Conservation (phyloP, 2,797 vertebrate species). For the Myripristis murdjan region DNA sequence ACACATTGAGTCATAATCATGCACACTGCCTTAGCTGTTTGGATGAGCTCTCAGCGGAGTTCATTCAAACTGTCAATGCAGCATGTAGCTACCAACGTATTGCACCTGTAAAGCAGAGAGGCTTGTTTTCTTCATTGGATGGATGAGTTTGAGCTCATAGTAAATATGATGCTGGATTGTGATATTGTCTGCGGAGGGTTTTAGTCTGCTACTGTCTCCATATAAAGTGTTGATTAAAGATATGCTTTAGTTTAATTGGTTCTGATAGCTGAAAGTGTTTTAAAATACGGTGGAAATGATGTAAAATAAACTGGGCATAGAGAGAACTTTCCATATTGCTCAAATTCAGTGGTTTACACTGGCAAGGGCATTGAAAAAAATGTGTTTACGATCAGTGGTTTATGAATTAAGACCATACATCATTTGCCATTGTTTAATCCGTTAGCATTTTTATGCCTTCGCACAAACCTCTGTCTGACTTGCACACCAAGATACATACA, state of each 20-base stretch:
- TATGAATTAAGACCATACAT: conserved; percentile 49
- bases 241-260: conserved; percentile 34
- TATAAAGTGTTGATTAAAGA: conserved; percentile 31
- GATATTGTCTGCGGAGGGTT: conserved; percentile 21
- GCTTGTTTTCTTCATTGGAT: conserved; percentile 36
- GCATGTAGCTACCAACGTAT: conserved; percentile 66
- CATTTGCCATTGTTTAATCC: conserved; percentile 51
- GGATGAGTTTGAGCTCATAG: conserved; percentile 27
- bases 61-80: conserved; percentile 67
- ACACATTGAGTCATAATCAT: conserved; percentile 77
- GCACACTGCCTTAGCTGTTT: conserved; percentile 90
- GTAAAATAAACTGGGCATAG: conserved; percentile 7
- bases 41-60: conserved; percentile 56
- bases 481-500: conserved; percentile 53
- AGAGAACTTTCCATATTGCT: conserved; percentile 34
- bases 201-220: conserved; percentile 31
- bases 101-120: conserved; percentile 41
- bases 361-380: conserved; percentile 55
- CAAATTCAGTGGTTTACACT: conserved; percentile 57
- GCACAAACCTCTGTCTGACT: conserved; percentile 47
- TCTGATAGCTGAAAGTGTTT: conserved; percentile 36
- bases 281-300: conserved; percentile 21
- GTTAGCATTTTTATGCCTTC: conserved; percentile 37
- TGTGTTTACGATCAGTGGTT: conserved; percentile 60
- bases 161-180: conserved; percentile 38